Base-by-base conservation (phyloP, 2,888 invertebrate species). In the Anthophora plumipes region DNA sequence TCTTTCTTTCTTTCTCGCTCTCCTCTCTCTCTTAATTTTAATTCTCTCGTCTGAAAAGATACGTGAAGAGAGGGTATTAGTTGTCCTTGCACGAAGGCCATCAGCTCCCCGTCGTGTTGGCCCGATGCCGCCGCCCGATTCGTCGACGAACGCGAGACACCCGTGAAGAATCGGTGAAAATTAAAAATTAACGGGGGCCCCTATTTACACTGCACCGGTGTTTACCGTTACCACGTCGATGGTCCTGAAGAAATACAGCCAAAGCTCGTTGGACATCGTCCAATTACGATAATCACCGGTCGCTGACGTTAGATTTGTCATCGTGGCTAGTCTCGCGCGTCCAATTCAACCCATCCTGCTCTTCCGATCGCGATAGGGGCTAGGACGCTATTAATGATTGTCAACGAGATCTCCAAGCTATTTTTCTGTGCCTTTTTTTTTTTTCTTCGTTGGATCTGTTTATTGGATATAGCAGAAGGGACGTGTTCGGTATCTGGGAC, bases 131-230 rank as follows among this genome's bases (percentile, higher is more conserved):
- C 60, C 59, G 80, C 54, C 68, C 39, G 83, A 80, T 83, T 77
- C 74, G 78, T 86, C 82, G 67, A 63, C 70, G n/a, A 31, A 77
- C 66, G 79, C 85, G 72, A 70, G 87, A 88, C 80, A 81, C 85
- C 85, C 88, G 89, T 89, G 88, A 89, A 89, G 85, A 89, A 89
- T 91, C 85, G 84, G 67, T 79, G 82, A 85, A 90, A 91, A 90
- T 91, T 88, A 88, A 91, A 90, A 87, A 82, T 74, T 79, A 77
- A 43, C 22, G 54, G 37, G 52, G 17, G 52, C n/a, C 61, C 69
- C 41, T 73, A 77, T 85, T 82, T 86, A 85, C 75, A 78, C 59
- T 69, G 63, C 63, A 31, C 31, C 31, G 31, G 2, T 25, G 46
- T 77, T 66, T 73, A 82, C 80, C 81, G 78, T 83, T 82, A 77